phyloP scores from a whole-genome alignment of 2,797 vertebrate species.

The Crocidura indochinensis region DNA sequence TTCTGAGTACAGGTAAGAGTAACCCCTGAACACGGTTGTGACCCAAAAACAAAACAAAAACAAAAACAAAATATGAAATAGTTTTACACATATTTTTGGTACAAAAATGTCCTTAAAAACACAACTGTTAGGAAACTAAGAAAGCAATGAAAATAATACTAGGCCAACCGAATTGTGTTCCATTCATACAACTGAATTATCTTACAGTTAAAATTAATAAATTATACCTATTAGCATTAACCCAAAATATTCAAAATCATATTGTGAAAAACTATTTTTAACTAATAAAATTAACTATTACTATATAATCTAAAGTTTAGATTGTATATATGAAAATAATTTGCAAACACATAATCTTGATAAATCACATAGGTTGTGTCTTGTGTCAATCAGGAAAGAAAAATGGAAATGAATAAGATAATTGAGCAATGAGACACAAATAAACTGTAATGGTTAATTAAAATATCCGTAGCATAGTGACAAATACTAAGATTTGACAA shows the following conservation, averaged over 20 bases:
- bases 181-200: not conserved
- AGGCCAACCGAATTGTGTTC: not conserved
- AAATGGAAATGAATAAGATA: not conserved
- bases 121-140: not conserved
- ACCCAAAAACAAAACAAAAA: too few relatives aligned
- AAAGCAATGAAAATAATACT: not conserved
- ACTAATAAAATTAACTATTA: too few relatives aligned
- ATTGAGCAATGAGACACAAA: conserved; percentile 1
- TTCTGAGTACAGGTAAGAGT: too few relatives aligned
- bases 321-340: not conserved
- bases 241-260: not conserved
- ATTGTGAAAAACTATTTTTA: not conserved
- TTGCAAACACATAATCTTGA: not conserved
- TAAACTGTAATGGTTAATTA: conserved; percentile 37
- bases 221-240: conserved; percentile 7
- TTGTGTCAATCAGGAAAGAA: conserved; percentile 21
- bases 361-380: not conserved
- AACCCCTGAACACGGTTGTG: too few relatives aligned
- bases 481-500: conserved; percentile 19
- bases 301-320: too few relatives aligned
- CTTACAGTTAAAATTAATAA: conserved; percentile 10
- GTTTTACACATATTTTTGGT: too few relatives aligned
- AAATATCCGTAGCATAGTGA: not conserved
- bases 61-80: too few relatives aligned
- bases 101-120: too few relatives aligned